A percentile compares a stretch with the other conserved stretches of the same genome.
phyloP scores from a whole-genome alignment of 2,888 invertebrate genomes.

The Galerucella pusilla region DNA sequence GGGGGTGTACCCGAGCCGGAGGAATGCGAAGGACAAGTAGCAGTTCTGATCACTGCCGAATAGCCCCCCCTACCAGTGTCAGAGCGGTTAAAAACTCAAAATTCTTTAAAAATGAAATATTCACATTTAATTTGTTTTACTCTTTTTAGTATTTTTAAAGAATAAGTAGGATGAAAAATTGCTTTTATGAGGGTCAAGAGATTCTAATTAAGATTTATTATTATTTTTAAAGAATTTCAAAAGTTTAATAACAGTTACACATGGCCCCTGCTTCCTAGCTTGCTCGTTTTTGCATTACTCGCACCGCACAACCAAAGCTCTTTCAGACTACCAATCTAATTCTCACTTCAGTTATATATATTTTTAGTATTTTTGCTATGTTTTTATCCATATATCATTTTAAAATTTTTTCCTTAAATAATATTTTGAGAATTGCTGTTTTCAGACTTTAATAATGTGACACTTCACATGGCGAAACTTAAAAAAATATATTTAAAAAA shows the following conservation, averaged over 20 bases:
- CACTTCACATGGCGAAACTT: constrained; percentile 63
- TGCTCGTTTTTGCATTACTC: constrained; percentile 46
- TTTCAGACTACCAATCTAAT: constrained; percentile 51
- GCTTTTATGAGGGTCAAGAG: not conserved
- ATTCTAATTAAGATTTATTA: not conserved
- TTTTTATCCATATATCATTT: constrained; percentile 57
- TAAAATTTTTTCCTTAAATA: constrained; percentile 62
- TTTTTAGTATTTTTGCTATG: constrained; percentile 59
- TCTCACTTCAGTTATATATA: constrained; percentile 53
- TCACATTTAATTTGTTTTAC: too few species aligned
- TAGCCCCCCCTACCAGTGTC: constrained; percentile 59
- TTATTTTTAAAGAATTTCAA: not conserved
- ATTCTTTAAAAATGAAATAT: constrained; percentile 11
- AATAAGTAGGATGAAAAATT: not conserved
- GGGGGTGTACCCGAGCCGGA: constrained; percentile 53
- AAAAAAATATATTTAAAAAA: constrained; percentile 64
- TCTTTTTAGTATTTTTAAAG: not conserved
- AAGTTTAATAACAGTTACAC: constrained; percentile 8
- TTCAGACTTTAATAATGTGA: constrained; percentile 66
- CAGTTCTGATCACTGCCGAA: constrained; percentile 64
- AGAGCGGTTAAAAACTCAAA: constrained; percentile 38
- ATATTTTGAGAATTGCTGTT: constrained; percentile 67
- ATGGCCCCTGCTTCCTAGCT: constrained; percentile 32
- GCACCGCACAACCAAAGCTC: constrained; percentile 47
- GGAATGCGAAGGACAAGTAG: constrained; percentile 61